Base-by-base conservation (phyloP, 92 coral and sea anemone genomes). In the Paramuricea clavata region DNA sequence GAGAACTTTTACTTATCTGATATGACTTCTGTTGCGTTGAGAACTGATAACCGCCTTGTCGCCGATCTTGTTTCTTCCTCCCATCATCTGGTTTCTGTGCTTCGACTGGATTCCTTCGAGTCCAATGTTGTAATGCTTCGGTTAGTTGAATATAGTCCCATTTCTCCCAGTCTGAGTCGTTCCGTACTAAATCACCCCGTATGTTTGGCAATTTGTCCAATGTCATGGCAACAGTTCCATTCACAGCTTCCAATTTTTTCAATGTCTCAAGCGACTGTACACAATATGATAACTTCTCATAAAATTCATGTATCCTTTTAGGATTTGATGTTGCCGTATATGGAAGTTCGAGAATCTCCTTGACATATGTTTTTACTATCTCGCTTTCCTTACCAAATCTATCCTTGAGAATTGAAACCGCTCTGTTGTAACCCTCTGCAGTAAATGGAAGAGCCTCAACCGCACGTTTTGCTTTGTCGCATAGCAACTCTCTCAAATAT, bases 171-270 rank as follows among this genome's bases (percentile, higher is more conserved):
- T 35, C 78, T 31, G 80, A 39, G 69, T 80, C 85, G 28, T 31
- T 80, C 52, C 49, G 41, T 34, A 80, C 80, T 25, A 65, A 16
- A 26, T 68, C 74, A 68, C 74, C 74, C 47, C 42, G 41, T 31
- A 68, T 27, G 41, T 26, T 50, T 81, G 85, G 85, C 39, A 81
- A 26, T 62, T 81, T 60, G 50, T 81, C 85, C 25, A 81, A 52
- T 36, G 85, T 80, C 80, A 81, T 59, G 50, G 86, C 22, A 36
- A 62, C 86, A n/a, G 49, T 67, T n/a, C 86, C 86, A 30, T 81
- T 64, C 28, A 81, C 81, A 7, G 36, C 31, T 6, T 81, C 76
- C 13, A 81, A 69, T 81, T 81, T 31, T 39, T 81, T 81, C 30
- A 61, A 21, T 42, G n/a, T n/a, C n/a, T n/a, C n/a, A n/a, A n/a